These are phyloP conservation scores for Synergus laeviventris DNA, from an alignment of 2,888 invertebrate genomes.

Conservation along the genomic window DNA sequence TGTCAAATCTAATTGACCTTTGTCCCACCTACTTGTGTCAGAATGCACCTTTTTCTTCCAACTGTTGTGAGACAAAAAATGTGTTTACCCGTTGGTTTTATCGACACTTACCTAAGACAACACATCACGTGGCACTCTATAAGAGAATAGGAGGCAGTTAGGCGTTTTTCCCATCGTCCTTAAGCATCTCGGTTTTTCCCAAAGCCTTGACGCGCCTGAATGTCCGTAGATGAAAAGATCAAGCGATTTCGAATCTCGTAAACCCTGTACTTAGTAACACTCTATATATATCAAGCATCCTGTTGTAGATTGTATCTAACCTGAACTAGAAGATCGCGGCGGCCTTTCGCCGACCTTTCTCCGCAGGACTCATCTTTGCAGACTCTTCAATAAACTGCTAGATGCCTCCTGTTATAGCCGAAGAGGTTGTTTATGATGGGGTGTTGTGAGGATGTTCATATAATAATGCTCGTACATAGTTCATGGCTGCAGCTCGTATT, in stretches of 20 bases:
- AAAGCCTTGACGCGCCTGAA: conserved; percentile 37
- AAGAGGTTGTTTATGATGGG: conserved; percentile 50
- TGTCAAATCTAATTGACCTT: not conserved
- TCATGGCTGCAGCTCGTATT: not conserved
- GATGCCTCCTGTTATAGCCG: conserved; percentile 41
- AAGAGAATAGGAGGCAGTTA: conserved; percentile 15
- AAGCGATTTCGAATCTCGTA: conserved; percentile 41
- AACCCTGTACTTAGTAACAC: conserved; percentile 42
- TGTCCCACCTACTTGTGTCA: too few species aligned
- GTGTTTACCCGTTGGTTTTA: not conserved
- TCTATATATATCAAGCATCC: conserved; percentile 28
- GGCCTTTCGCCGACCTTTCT: conserved; percentile 45
- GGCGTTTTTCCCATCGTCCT: not conserved
- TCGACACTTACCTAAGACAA: conserved; percentile 3
- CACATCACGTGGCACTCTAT: not conserved
- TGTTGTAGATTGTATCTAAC: conserved; percentile 39
- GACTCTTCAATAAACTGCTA: conserved; percentile 55
- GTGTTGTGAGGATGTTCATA: not conserved
- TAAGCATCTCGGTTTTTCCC: not conserved
- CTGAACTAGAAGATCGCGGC: conserved; percentile 37
- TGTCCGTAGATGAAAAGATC: conserved; percentile 43
- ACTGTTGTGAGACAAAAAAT: not conserved
- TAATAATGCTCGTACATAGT: conserved; percentile 22
- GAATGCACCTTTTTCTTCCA: not conserved
- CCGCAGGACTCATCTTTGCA: conserved; percentile 38